Evolutionary conservation across 2,113 vertebrate species (phyloP).

Genomic region (Archilochus colubris): DNA sequence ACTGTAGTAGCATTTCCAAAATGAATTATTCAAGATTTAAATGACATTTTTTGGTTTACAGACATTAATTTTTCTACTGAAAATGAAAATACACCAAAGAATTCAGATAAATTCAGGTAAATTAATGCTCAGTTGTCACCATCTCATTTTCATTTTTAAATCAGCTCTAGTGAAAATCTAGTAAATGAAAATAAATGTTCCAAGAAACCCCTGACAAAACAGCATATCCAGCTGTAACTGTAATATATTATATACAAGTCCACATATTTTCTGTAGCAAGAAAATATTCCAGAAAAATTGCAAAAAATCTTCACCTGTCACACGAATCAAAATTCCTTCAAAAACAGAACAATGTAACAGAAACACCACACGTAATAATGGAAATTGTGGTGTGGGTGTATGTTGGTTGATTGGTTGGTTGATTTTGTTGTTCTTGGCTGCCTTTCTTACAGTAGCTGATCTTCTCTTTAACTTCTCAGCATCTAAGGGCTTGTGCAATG

Average conservation of each 20-base stretch:
- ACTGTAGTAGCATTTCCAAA: background rate
- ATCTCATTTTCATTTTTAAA: background rate
- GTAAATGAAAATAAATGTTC: background rate
- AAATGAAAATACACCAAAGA: background rate
- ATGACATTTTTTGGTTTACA: background rate
- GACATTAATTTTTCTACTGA: background rate
- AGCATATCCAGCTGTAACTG: background rate
- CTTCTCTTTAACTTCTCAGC: slow-evolving; percentile 46
- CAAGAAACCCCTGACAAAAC: background rate
- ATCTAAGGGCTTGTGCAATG: slow-evolving; percentile 25
- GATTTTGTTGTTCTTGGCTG: slow-evolving; percentile 8
- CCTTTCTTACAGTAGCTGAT: slow-evolving; percentile 29
- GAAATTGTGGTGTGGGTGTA: background rate
- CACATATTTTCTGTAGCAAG: slow-evolving; percentile 45
- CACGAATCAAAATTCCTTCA: background rate
- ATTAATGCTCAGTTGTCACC: background rate
- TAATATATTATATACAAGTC: background rate
- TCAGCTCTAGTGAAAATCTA: background rate
- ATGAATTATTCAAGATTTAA: background rate
- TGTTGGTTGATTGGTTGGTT: background rate
- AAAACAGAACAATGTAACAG: slow-evolving; percentile 52
- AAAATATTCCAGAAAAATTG: slow-evolving; percentile 38
- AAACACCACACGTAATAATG: slow-evolving; percentile 41
- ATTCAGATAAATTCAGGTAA: background rate
- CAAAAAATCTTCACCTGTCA: background rate